A percentile compares a stretch with the other conserved stretches of the same genome.
phyloP scores from a whole-genome alignment of 1,140 invertebrate species.

The Helicorthomorpha holstii region DNA sequence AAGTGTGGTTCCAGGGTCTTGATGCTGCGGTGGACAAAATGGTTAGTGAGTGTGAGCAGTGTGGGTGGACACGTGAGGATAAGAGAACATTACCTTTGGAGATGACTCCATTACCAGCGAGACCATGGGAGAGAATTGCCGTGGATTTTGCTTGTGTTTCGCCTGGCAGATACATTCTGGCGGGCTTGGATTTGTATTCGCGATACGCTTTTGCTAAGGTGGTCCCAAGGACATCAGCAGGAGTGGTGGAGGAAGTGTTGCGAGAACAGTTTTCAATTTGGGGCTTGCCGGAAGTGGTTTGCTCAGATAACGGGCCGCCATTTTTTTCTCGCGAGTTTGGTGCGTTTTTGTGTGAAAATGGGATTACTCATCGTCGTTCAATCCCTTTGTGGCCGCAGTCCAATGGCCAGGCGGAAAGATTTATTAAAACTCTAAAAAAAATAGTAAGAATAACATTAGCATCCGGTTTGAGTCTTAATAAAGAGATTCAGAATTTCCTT shows the following conservation, averaged over 20 bases:
- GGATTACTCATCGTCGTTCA: slow-evolving; percentile 3
- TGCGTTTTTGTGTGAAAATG: background rate
- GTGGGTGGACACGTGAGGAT: slow-evolving; percentile 10
- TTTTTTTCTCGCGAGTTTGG: slow-evolving; percentile 11
- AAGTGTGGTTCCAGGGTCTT: slow-evolving; percentile 21
- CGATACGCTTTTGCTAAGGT: slow-evolving; percentile 8
- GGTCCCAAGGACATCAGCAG: slow-evolving; percentile 1
- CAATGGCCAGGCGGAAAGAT: slow-evolving; percentile 6
- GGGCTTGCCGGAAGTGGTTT: slow-evolving; percentile 10
- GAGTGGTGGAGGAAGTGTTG: background rate
- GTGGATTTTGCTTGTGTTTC: background rate
- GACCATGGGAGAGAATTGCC: slow-evolving; percentile 6
- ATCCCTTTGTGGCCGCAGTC: slow-evolving; percentile 7
- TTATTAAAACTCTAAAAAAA: slow-evolving; percentile 7
- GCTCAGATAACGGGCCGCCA: slow-evolving; percentile 14
- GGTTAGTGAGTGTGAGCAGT: slow-evolving; percentile 16
- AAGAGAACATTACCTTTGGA: background rate
- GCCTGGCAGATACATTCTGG: slow-evolving; percentile 4
- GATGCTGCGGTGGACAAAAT: slow-evolving; percentile 16
- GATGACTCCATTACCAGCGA: slow-evolving; percentile 5
- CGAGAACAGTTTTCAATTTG: slow-evolving; percentile 9
- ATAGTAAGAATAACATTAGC: too few species aligned
- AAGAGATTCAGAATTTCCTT: too few species aligned
- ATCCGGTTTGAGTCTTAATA: too few species aligned
- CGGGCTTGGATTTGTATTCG: slow-evolving; percentile 6